Evolutionary conservation across 2,888 invertebrate species (phyloP).

Genomic region (Pomacea canaliculata): DNA sequence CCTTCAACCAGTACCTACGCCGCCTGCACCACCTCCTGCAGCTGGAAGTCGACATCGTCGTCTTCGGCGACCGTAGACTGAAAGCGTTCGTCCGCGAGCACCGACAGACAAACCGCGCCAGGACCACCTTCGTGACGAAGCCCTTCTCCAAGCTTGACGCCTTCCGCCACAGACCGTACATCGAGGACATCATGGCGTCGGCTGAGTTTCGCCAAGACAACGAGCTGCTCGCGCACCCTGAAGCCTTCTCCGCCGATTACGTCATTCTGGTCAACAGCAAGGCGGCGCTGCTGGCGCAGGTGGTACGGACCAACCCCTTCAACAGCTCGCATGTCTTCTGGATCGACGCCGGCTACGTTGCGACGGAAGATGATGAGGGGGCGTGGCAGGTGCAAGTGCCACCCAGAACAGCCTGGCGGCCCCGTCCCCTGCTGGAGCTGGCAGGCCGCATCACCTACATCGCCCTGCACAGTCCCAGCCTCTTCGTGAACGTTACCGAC

Average conservation of each 20-base stretch:
- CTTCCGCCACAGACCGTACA: slow-evolving; percentile 14
- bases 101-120: neutral
- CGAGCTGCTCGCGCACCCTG: slow-evolving; percentile 59
- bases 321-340: slow-evolving; percentile 63
- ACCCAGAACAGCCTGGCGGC: neutral
- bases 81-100: slow-evolving; percentile 19
- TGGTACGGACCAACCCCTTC: slow-evolving; percentile 59
- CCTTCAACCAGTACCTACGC: slow-evolving; percentile 56
- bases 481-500: neutral
- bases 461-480: neutral
- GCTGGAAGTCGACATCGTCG: slow-evolving; percentile 37
- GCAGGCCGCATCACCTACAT: neutral
- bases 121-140: slow-evolving; percentile 7
- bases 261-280: slow-evolving; percentile 68
- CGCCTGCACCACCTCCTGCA: slow-evolving; percentile 47
- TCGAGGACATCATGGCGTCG: slow-evolving; percentile 30
- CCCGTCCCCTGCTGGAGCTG: neutral
- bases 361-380: neutral
- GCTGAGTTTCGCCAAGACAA: slow-evolving; percentile 37
- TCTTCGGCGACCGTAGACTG: slow-evolving; percentile 35
- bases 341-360: slow-evolving; percentile 57
- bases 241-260: slow-evolving; percentile 65
- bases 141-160: slow-evolving; percentile 26
- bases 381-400: slow-evolving; percentile 1
- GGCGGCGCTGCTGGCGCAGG: slow-evolving; percentile 60